Base-by-base conservation (phyloP, 2,797 vertebrate genomes). In the Garrulus glandarius region DNA sequence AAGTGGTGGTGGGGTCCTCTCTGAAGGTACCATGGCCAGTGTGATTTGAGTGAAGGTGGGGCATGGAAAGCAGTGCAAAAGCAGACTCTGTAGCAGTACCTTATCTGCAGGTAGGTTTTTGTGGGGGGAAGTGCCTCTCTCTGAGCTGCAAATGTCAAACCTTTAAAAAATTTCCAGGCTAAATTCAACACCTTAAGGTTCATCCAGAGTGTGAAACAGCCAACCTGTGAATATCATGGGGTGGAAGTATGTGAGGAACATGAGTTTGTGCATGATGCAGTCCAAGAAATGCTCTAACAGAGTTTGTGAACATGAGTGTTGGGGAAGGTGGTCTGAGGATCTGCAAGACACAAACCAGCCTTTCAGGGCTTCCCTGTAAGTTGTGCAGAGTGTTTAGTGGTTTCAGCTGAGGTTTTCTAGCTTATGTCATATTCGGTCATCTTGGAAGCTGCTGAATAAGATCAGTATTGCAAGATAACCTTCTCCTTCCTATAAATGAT, bases 361-460 rank as follows among this genome's bases (percentile, higher is more conserved):
- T 91, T 96, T 89, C 53, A 87, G 47, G 68, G 86, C 39, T 93
- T 95, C 77, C 32, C 32, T 1, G 0, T 87, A n/a, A 53, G 78
- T 50, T 87, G 63, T 71, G 56, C 46, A 41, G 59, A 92, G 43
- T 10, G 1, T 64, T 87, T 74, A 61, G 86, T 92, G 74, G 67
- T 74, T 94, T 92, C 56, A 60, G 34, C 30, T 92, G 95, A 96
- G 91, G 27, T 47, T 85, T 94, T 85, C 59, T 34, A 61, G 60
- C 22, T 84, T 64, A 22, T 47, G 56, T 93, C 75, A 79, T 77
- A 65, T 50, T 32, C 12, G 3, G 67, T 90, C 80, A 74, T 92
- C 72, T 78, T 84, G 67, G 52, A 94, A 93, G 86, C 76, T 76
- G 63, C 80, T 93, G 78, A 92, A 47, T 89, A 74, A 93, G 52